Evolutionary conservation across 2,888 invertebrate genomes (phyloP), one percentile per base, ranked within the genome.

Genomic region (Pyrrhia umbra): DNA sequence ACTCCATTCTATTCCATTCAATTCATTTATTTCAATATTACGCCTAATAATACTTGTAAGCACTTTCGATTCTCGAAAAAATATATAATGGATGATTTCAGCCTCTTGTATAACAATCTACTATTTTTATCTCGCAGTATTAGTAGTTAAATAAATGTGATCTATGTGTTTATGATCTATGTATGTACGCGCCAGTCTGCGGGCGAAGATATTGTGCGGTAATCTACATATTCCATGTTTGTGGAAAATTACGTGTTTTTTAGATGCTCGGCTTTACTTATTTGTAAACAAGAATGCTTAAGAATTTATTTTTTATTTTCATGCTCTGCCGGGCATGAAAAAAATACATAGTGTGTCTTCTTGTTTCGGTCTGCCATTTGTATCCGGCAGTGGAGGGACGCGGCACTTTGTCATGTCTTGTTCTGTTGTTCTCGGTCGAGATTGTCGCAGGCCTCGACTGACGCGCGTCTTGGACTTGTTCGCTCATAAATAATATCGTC

Each of bases 261-360:
- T 15, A 20, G 27, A 34, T 30, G 21, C 23, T 68, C 40, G n/a
- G 34, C 20, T 61, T 70, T 62, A 49, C 25, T 62, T 71, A 70
- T 75, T 71, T 63, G 52, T 70, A 62, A 40, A 52, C 30, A 57
- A 56, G 5, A 25, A 13, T 56, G 46, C 25, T 68, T 16, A 39
- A 49, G 34, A 55, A 30, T 42, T 37, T 54, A 20, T 57, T 23
- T 42, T 75, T 43, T 61, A 69, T 52, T 43, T 43, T 62, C 55
- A n/a, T 55, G 75, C 70, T 56, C 56, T 46, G 70, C 27, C 40
- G 63, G 47, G 75, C 70, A 45, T 63, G 56, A 70, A 62, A 69
- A 55, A 70, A 62, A 74, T 51, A 70, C 39, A 68, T 55, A 55
- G 68, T 51, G 40, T 42, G 60, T 75, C 50, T 60, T 16, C 20